These are phyloP conservation scores for Troides oblongomaculatus DNA, from an alignment of 2,888 invertebrate species.

Conservation along the genomic window DNA sequence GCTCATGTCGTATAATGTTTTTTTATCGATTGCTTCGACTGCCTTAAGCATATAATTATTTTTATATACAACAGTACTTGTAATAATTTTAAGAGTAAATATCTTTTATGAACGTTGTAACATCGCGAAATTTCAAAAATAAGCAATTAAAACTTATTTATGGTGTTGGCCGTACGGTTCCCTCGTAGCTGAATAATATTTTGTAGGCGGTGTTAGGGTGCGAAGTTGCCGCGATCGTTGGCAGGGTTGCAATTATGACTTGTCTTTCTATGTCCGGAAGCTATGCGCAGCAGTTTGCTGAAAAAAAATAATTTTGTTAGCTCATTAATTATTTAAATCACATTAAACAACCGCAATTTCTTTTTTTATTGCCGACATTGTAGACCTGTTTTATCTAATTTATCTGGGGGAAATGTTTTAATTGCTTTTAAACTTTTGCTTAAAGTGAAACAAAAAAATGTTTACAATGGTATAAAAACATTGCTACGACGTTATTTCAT, in stretches of 20 bases:
- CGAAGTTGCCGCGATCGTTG: constrained; percentile 33
- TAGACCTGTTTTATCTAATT: constrained; percentile 26
- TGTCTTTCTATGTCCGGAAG: constrained; percentile 69
- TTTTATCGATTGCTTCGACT: no score
- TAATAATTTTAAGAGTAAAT: no score
- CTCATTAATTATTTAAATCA: constrained; percentile 81
- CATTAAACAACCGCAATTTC: constrained; percentile 73
- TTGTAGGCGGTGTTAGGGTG: constrained; percentile 37
- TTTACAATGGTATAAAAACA: no score
- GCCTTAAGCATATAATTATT: no score
- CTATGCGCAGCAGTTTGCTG: constrained; percentile 54
- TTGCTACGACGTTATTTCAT: no score
- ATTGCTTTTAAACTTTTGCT: constrained; percentile 25
- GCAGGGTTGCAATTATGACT: constrained; percentile 70
- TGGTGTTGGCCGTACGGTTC: constrained; percentile 48
- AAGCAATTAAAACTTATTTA: constrained; percentile 30
- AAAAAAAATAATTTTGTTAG: constrained; percentile 78
- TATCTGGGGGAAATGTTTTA: constrained; percentile 25
- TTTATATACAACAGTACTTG: no score
- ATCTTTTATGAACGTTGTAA: not conserved
- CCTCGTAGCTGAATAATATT: constrained; percentile 42
- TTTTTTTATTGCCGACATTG: constrained; percentile 39
- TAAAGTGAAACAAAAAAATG: not conserved
- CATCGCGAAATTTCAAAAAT: constrained; percentile 23
- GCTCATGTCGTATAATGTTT: no score